These are phyloP conservation scores for Nilaparvata lugens DNA, from an alignment of 1,140 invertebrate species.

Conservation along the genomic window DNA sequence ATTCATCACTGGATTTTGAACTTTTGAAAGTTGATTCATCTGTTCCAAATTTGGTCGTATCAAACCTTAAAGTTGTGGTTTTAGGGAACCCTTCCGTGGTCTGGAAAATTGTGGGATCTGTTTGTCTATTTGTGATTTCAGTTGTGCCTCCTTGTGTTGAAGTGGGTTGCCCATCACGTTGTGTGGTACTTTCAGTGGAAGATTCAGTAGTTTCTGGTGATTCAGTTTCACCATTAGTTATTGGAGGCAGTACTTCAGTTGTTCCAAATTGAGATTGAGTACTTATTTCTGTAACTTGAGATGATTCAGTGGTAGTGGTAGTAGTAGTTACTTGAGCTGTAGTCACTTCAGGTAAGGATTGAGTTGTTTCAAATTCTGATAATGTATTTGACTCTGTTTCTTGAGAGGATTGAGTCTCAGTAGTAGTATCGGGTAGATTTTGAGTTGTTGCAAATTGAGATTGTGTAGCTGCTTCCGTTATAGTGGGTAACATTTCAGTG, in stretches of 20 bases:
- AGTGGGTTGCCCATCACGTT: background rate
- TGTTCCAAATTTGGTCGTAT: slow-evolving; percentile 10
- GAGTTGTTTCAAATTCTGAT: background rate
- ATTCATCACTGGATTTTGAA: background rate
- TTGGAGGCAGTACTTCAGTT: background rate
- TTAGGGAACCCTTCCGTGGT: background rate
- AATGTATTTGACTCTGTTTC: background rate
- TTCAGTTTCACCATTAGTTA: background rate
- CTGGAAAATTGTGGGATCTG: background rate
- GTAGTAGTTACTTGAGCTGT: no score
- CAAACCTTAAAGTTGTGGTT: background rate
- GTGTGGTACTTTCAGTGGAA: background rate
- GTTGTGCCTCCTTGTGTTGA: background rate
- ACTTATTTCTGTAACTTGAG: no score
- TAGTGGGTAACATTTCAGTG: slow-evolving; percentile 38
- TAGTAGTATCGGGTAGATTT: background rate
- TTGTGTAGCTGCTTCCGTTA: slow-evolving; percentile 25
- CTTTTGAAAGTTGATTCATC: slow-evolving; percentile 10
- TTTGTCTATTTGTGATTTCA: slow-evolving; percentile 3
- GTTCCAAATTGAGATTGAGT: background rate
- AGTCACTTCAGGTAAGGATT: no score
- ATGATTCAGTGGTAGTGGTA: no score
- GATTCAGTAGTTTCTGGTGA: background rate
- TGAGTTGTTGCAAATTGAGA: background rate
- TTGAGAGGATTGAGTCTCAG: background rate